Evolutionary conservation across 2,888 invertebrate genomes (phyloP).

Genomic region (Strigamia transsilvanica): DNA sequence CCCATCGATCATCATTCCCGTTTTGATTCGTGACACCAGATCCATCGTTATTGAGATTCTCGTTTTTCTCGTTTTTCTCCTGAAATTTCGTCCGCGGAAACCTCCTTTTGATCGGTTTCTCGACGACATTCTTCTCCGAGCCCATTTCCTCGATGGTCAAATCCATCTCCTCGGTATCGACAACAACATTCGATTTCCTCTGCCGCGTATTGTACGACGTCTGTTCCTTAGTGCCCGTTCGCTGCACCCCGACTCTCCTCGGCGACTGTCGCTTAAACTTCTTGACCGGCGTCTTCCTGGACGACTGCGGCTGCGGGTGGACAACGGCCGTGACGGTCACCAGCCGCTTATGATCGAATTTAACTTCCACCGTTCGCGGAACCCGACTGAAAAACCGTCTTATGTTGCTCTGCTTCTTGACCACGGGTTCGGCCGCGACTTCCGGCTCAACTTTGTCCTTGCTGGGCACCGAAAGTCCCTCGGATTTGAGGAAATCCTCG

Average conservation of each 20-base stretch:
- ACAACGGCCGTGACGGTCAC: conserved; percentile 53
- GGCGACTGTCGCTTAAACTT: conserved; percentile 24
- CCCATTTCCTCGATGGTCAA: conserved; percentile 43
- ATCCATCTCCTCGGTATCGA: conserved; percentile 52
- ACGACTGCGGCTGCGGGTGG: conserved; percentile 52
- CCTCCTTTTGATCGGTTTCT: conserved; percentile 37
- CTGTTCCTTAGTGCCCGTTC: neutral
- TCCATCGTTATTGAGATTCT: neutral
- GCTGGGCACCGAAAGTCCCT: conserved; percentile 34
- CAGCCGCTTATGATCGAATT: conserved; percentile 51
- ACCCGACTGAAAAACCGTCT: conserved; percentile 50
- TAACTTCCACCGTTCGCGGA: conserved; percentile 52
- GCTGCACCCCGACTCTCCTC: neutral
- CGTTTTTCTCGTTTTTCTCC: neutral
- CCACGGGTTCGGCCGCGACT: neutral
- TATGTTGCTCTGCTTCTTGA: conserved; percentile 52
- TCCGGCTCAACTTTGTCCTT: conserved; percentile 24
- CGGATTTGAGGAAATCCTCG: conserved; percentile 53
- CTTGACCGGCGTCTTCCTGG: conserved; percentile 29
- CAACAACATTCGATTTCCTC: conserved; percentile 51
- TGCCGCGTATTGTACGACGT: conserved; percentile 40
- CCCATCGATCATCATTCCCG: neutral
- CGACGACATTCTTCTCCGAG: neutral
- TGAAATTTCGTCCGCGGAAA: conserved; percentile 5
- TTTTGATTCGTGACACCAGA: neutral